Evolutionary conservation across 2,113 vertebrate species (phyloP).

Genomic region (Colius striatus): DNA sequence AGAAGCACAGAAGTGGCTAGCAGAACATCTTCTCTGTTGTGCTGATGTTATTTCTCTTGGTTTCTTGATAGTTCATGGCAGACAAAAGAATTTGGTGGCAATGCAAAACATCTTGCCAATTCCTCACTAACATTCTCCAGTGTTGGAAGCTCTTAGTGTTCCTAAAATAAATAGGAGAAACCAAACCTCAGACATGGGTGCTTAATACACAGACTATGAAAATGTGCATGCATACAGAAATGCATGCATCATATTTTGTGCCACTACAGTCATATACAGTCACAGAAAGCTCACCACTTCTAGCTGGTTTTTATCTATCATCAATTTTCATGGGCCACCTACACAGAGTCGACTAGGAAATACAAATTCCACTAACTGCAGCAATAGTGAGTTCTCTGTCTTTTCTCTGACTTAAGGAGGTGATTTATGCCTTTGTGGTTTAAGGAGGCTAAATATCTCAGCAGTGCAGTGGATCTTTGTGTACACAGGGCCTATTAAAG

Average conservation of each 20-base stretch:
- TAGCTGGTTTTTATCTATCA: neutral
- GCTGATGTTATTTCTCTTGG: neutral
- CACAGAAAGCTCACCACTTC: neutral
- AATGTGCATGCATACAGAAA: neutral
- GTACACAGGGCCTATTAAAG: neutral
- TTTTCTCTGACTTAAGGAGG: neutral
- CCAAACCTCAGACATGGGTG: neutral
- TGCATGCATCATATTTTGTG: neutral
- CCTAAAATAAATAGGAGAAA: neutral
- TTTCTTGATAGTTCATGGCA: neutral
- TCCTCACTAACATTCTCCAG: neutral
- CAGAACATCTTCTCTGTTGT: neutral
- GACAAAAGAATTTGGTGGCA: neutral
- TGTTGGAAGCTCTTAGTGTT: neutral
- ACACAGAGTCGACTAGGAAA: neutral
- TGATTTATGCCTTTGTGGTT: neutral
- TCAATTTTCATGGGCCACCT: neutral
- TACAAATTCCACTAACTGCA: neutral
- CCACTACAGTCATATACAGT: neutral
- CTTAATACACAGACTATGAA: neutral
- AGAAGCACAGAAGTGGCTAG: neutral
- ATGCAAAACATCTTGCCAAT: neutral
- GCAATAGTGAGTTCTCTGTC: neutral
- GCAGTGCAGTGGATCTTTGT: neutral
- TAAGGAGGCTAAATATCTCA: neutral